Evolutionary conservation across 2,888 invertebrate genomes (phyloP).

Genomic region (Alviniconcha strummeri): DNA sequence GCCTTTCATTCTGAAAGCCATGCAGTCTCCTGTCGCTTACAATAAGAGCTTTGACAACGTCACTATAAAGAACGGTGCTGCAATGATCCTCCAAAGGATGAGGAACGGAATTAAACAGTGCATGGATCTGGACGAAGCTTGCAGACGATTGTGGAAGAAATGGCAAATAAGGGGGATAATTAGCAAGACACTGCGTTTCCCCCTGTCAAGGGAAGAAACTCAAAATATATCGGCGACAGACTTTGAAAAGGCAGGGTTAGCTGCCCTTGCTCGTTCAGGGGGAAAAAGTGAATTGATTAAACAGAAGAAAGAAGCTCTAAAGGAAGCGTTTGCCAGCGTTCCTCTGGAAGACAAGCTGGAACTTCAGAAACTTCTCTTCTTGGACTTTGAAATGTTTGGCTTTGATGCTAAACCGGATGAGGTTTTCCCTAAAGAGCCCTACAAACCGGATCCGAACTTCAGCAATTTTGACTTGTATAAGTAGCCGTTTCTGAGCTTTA

Average conservation of each 20-base stretch:
- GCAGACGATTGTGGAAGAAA: slow-evolving; percentile 51
- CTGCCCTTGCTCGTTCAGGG: slow-evolving; percentile 47
- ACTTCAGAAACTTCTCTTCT: slow-evolving; percentile 1
- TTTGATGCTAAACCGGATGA: slow-evolving; percentile 32
- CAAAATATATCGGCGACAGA: slow-evolving; percentile 42
- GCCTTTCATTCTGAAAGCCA: slow-evolving; percentile 23
- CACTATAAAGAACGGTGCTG: background rate
- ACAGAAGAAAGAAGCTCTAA: slow-evolving; percentile 49
- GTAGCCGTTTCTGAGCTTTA: too few species aligned
- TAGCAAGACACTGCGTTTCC: slow-evolving; percentile 50
- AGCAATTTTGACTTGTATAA: slow-evolving; percentile 16
- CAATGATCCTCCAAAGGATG: background rate
- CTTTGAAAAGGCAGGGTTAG: slow-evolving; percentile 43
- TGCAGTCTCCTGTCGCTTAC: slow-evolving; percentile 6
- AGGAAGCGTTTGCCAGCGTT: slow-evolving; percentile 48
- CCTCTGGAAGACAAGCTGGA: slow-evolving; percentile 40
- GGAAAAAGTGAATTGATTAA: slow-evolving; percentile 30
- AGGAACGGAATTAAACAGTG: slow-evolving; percentile 40
- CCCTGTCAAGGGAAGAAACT: slow-evolving; percentile 37
- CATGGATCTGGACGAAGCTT: slow-evolving; percentile 49
- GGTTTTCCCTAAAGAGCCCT: slow-evolving; percentile 13
- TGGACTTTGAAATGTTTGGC: slow-evolving; percentile 34
- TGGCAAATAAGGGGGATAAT: slow-evolving; percentile 57
- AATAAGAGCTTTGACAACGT: slow-evolving; percentile 9
- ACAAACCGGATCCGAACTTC: background rate